phyloP scores from a whole-genome alignment of 2,113 vertebrate species.

The Hippoglossus stenolepis region DNA sequence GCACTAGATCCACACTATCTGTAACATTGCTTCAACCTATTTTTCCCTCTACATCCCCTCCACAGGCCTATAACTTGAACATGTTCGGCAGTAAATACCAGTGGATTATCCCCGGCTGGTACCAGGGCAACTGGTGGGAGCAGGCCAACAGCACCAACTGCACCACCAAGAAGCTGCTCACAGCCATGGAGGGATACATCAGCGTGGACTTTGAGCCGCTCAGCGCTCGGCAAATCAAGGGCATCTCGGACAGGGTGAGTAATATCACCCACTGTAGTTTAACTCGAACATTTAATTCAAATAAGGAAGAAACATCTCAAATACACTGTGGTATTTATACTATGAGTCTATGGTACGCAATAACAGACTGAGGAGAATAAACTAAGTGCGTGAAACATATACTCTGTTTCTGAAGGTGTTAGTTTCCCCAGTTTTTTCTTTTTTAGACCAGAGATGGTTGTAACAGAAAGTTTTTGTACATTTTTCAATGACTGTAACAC shows the following conservation, averaged over 20 bases:
- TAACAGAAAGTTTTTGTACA: too few relatives aligned
- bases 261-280: not conserved
- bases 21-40: not conserved
- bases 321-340: not conserved
- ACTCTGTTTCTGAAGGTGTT: too few relatives aligned
- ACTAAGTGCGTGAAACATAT: too few relatives aligned
- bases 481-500: too few relatives aligned
- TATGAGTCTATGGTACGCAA: too few relatives aligned
- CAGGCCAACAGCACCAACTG: constrained; percentile 94
- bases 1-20: not conserved
- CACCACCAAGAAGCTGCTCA: constrained; percentile 91
- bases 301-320: not conserved
- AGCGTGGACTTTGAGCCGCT: constrained; percentile 98
- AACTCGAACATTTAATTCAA: not conserved
- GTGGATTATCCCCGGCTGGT: constrained; percentile 99
- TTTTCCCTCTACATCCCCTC: not conserved
- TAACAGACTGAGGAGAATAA: too few relatives aligned
- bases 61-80: constrained; percentile 93
- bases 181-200: constrained; percentile 98
- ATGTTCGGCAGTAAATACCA: constrained; percentile 99
- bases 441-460: too few relatives aligned
- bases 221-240: constrained; percentile 92
- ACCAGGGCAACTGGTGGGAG: constrained; percentile 98
- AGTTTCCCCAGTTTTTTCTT: too few relatives aligned
- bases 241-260: constrained; percentile 96